phyloP scores from a whole-genome alignment of 2,888 invertebrate species.

The Aproaerema taeniolella region DNA sequence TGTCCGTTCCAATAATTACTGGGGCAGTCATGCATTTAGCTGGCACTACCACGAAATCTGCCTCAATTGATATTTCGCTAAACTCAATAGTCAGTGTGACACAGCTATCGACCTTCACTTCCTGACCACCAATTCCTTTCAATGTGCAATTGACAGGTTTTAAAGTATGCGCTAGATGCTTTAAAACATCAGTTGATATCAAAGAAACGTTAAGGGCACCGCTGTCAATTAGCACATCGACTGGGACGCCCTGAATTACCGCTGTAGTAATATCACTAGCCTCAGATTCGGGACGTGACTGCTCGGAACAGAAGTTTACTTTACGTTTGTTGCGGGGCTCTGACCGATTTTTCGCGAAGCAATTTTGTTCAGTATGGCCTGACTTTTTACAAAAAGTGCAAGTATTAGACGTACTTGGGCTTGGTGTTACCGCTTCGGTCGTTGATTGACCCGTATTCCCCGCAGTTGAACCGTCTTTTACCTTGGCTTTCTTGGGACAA shows the following conservation, averaged over 20 bases:
- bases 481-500: not conserved
- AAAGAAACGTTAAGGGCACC: conserved; percentile 9
- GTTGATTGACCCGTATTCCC: not conserved
- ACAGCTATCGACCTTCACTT: conserved; percentile 9
- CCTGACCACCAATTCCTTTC: conserved; percentile 14
- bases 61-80: conserved; percentile 16
- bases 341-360: not conserved
- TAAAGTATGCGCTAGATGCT: not conserved
- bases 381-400: conserved; percentile 1
- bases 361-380: not conserved
- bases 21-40: conserved; percentile 15
- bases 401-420: too few species aligned
- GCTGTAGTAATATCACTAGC: not conserved
- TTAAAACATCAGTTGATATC: conserved; percentile 5
- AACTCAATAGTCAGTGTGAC: conserved; percentile 19
- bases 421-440: too few species aligned
- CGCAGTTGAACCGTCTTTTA: not conserved
- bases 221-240: conserved; percentile 10
- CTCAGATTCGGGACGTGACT: not conserved
- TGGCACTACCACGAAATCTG: conserved; percentile 18
- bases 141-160: conserved; percentile 10
- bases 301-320: not conserved
- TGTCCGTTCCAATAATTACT: conserved; percentile 19
- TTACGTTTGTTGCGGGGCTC: not conserved
- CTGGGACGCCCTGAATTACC: conserved; percentile 6